Evolutionary conservation across 2,113 vertebrate genomes (phyloP), one percentile per base, ranked within the genome.

Genomic region (Andinoacara biseriatus): DNA sequence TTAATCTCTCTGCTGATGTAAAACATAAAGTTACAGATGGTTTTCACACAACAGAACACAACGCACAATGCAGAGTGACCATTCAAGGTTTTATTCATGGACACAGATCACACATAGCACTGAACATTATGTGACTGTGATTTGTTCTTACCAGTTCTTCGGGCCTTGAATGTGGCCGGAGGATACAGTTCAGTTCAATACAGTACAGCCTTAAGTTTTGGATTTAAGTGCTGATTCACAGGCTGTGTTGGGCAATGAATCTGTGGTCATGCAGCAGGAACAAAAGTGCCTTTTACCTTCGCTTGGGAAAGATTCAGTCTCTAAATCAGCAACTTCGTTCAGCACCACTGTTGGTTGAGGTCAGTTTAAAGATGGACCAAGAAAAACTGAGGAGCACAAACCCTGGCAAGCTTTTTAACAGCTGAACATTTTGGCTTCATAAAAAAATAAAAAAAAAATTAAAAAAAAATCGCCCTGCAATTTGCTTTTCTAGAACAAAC

Each of bases 61-160:
- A 75, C 46, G 56, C 38, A 82, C 62, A 78, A 82, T 31, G 14
- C n/a, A 22, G 38, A 22, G 38, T 18, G 8, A 67, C 40, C 69
- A 49, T 69, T 67, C 52, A 83, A 80, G 74, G 58, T 78, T 93
- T 92, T 92, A 91, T 88, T 92, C 2, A 20, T 82, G 75, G 63
- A 77, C 46, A 87, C 59, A 69, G 5, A 63, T 79, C 18, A 87
- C 20, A 86, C 26, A 83, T 26, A 26, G 26, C 26, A 26, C 26
- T 26, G 61, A 89, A 81, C 29, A 57, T 40, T 40, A 38, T 80
- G 11, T 77, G 14, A 57, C 5, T 85, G 59, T 76, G 58, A 84
- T 6, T 69, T 84, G 65, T 87, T 79, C 61, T 33, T 3, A 59
- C 61, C 54, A 65, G 63, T 60, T 29, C 52, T 26, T 76, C 31